phyloP scores from a whole-genome alignment of 2,797 vertebrate genomes.

The Sebastes hubbsi region DNA sequence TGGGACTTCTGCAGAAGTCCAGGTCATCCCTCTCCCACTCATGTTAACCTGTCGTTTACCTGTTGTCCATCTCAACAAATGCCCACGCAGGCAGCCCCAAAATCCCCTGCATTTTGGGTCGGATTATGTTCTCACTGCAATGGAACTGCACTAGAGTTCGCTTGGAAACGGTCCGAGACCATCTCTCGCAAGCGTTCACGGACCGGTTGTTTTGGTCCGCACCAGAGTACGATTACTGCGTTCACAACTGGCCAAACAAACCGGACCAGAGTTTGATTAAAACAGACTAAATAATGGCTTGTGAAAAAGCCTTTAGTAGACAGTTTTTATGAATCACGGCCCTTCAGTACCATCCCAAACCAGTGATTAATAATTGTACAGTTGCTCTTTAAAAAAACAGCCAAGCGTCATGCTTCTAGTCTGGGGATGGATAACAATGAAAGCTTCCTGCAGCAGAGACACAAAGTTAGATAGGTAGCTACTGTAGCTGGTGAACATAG shows the following conservation, averaged over 20 bases:
- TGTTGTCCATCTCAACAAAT: too few species aligned
- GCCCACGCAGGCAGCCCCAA: too few species aligned
- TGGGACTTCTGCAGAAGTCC: too few species aligned
- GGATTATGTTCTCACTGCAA: too few species aligned
- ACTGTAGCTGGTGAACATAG: background rate
- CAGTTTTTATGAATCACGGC: background rate
- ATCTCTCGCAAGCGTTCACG: accelerated
- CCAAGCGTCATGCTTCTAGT: background rate
- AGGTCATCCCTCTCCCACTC: too few species aligned
- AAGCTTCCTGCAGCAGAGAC: background rate
- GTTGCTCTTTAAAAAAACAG: background rate
- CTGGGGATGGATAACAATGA: background rate
- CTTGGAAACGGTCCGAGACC: accelerated
- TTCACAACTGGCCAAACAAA: too few species aligned
- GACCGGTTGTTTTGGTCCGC: too few species aligned
- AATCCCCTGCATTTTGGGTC: too few species aligned
- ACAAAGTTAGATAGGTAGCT: background rate
- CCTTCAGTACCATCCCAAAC: background rate
- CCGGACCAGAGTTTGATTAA: too few species aligned
- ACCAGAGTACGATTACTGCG: too few species aligned
- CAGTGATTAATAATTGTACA: background rate
- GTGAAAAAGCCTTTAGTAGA: accelerated
- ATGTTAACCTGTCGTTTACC: too few species aligned
- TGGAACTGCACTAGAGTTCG: accelerated
- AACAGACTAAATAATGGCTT: too few species aligned